Evolutionary conservation across 2,888 invertebrate genomes (phyloP), one percentile per base, ranked within the genome.

Genomic region (Nebria brevicollis): DNA sequence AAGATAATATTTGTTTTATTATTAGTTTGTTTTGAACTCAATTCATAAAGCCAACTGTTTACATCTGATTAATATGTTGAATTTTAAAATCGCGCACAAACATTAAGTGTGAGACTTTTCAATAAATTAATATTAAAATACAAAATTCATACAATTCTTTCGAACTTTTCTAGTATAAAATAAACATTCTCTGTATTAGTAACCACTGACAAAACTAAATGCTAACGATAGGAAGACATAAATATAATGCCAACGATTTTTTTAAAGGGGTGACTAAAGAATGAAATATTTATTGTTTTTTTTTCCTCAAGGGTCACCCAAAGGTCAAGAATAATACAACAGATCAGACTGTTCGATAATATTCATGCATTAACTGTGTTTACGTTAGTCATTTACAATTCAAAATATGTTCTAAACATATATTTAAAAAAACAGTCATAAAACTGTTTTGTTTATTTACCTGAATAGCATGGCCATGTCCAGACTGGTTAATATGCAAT

Each of bases 401-500:
- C 75, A 74, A 75, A 79, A 70, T 70, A 70, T 70, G 34, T 25
- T 66, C 6, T 74, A 42, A 74, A 43, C 8, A n/a, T 74, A 74
- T 10, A 74, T 43, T n/a, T 15, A 75, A 54, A 77, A 77, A 76
- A 66, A 66, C 66, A 76, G 7, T 64, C 20, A 11, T n/a, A 42
- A n/a, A n/a, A 25, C 6, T 34, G 15, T 64, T 26, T 75, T 15
- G 20, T 54, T 75, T 13, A 64, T 65, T 91, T 86, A 96, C 96
- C 93, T 96, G 96, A 85, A 96, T 93, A 86, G 94, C 94, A 87
- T 95, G 95, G 84, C 89, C 91, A 77, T 89, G 90, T 66, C 93
- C 93, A 75, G 95, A 94, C 87, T 96, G 96, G 85, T 92, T 93
- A 85, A 97, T 95, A 89, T 97, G 96, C 88, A 97, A 90, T 88